Evolutionary conservation across 2,888 invertebrate genomes (phyloP).

Genomic region (Spilarctia lutea): DNA sequence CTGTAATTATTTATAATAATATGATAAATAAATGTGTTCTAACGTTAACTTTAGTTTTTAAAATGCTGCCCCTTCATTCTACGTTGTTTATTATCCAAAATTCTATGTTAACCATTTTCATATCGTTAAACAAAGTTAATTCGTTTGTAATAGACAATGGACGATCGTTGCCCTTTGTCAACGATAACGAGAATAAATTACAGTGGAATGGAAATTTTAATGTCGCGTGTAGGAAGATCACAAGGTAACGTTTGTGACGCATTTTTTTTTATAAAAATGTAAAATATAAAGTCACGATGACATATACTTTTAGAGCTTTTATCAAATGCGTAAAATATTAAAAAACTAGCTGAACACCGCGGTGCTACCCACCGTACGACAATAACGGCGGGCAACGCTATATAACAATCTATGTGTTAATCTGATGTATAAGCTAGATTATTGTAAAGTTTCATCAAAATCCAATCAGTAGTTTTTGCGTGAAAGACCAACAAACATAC

Average conservation of each 20-base stretch:
- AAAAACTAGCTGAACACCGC: too few relatives aligned
- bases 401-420: too few relatives aligned
- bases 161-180: not conserved
- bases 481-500: too few relatives aligned
- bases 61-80: too few relatives aligned
- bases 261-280: constrained; percentile 2
- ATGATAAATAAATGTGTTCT: too few relatives aligned
- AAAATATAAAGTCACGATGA: not conserved
- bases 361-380: too few relatives aligned
- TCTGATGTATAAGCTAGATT: too few relatives aligned
- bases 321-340: constrained; percentile 8
- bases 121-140: not conserved
- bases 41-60: too few relatives aligned
- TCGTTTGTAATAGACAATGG: not conserved
- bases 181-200: not conserved
- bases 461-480: too few relatives aligned
- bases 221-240: not conserved
- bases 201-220: not conserved
- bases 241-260: not conserved
- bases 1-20: not conserved
- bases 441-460: too few relatives aligned
- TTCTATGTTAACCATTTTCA: not conserved
- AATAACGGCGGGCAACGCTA: too few relatives aligned
- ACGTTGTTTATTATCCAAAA: not conserved
- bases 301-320: not conserved